Evolutionary conservation across 2,797 vertebrate species (phyloP).

Genomic region (Sebastes flavidus): DNA sequence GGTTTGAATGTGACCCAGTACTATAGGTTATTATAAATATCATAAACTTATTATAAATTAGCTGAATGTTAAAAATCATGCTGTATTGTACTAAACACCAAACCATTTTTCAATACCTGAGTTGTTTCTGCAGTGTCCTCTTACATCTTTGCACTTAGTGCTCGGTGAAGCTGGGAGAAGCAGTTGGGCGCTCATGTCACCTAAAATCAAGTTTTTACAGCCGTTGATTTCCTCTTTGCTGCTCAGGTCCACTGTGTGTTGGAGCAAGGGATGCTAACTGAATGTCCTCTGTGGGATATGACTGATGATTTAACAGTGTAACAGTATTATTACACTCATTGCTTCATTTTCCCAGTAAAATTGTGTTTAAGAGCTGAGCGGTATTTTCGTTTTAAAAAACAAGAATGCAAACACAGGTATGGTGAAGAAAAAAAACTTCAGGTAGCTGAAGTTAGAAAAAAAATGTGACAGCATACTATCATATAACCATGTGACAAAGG

Average conservation of each 20-base stretch:
- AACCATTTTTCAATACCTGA: neutral
- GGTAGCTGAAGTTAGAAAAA: too few species aligned
- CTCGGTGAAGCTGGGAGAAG: neutral
- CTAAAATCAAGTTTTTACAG: neutral
- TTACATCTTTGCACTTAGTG: neutral
- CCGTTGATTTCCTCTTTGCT: neutral
- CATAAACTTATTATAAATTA: neutral
- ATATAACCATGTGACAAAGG: too few species aligned
- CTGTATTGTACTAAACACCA: neutral
- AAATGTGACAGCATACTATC: too few species aligned
- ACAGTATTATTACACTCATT: neutral
- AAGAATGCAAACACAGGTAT: too few species aligned
- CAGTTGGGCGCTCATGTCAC: neutral
- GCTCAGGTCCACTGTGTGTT: neutral
- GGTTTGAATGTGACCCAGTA: constrained; percentile 20
- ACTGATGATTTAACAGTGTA: neutral
- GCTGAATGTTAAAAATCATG: neutral
- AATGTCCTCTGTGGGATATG: constrained; percentile 18
- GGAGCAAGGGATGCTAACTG: constrained; percentile 12
- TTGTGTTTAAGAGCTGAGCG: neutral
- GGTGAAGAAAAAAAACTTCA: too few species aligned
- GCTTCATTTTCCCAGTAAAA: neutral
- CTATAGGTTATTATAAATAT: neutral
- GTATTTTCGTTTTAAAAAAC: neutral
- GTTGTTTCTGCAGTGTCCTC: neutral